These are phyloP conservation scores for Graphium colonna DNA, from an alignment of 2,888 invertebrate species.

Conservation along the genomic window DNA sequence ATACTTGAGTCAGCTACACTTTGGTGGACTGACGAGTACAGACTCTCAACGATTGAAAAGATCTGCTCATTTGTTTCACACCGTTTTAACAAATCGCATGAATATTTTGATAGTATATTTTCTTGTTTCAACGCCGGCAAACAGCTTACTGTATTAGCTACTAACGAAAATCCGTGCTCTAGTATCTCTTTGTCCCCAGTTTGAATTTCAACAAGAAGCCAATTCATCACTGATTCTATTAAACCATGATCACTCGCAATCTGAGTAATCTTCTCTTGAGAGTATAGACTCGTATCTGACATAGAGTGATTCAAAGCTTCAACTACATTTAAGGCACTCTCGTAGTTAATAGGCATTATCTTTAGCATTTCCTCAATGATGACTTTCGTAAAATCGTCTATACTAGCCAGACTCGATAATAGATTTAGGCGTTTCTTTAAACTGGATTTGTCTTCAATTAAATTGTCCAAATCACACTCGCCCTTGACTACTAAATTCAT, in stretches of 20 bases:
- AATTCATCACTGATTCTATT: constrained; percentile 56
- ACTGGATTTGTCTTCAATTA: constrained; percentile 47
- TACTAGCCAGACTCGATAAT: constrained; percentile 65
- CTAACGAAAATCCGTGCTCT: constrained; percentile 51
- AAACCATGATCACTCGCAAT: constrained; percentile 70
- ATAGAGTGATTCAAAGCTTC: constrained; percentile 55
- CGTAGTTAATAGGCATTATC: constrained; percentile 44
- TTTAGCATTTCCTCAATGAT: constrained; percentile 68
- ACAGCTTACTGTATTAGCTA: constrained; percentile 58
- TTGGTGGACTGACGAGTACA: constrained; percentile 70
- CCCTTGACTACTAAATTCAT: constrained; percentile 73
- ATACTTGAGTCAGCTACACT: constrained; percentile 51
- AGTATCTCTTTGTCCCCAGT: constrained; percentile 39
- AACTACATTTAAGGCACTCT: constrained; percentile 51
- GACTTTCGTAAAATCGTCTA: constrained; percentile 69
- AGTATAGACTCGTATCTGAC: constrained; percentile 54
- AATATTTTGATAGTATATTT: constrained; percentile 45
- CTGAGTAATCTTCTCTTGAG: constrained; percentile 53
- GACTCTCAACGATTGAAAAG: constrained; percentile 70
- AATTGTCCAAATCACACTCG: constrained; percentile 58
- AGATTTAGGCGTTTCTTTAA: constrained; percentile 64
- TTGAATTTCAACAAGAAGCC: constrained; percentile 55
- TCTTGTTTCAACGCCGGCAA: constrained; percentile 55
- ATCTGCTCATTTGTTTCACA: constrained; percentile 47
- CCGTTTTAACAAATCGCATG: constrained; percentile 43